A percentile compares a stretch with the other conserved stretches of the same genome.
phyloP scores from a whole-genome alignment of 2,113 vertebrate genomes.

The Raja brachyura region DNA sequence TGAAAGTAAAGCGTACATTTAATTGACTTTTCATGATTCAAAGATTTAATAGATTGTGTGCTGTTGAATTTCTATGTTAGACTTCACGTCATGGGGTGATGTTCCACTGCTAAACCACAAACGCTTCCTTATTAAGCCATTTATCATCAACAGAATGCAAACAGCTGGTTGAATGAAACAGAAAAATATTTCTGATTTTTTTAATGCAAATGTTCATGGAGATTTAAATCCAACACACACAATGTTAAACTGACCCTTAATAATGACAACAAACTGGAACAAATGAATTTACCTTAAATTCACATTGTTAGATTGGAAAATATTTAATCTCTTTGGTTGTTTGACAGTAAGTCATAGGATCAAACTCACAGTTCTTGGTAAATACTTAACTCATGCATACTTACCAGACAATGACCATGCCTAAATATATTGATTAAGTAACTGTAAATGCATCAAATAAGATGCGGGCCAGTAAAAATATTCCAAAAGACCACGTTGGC shows the following conservation, averaged over 20 bases:
- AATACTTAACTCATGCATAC: background rate
- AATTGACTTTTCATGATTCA: background rate
- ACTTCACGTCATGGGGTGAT: background rate
- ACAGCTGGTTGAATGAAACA: conserved; percentile 12
- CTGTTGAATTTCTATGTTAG: background rate
- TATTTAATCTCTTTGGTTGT: background rate
- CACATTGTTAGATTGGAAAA: background rate
- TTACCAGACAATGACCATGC: background rate
- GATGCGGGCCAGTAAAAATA: background rate
- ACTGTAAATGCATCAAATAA: background rate
- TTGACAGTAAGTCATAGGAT: background rate
- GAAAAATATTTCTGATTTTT: background rate
- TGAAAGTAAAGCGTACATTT: background rate
- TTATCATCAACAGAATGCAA: background rate
- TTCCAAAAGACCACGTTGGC: conserved; percentile 8
- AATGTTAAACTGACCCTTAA: background rate
- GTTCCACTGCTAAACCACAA: background rate
- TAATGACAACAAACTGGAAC: background rate
- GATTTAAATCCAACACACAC: background rate
- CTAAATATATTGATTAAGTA: background rate
- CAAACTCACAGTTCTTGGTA: background rate
- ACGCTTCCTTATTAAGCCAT: background rate
- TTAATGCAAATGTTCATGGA: background rate
- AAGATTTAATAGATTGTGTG: background rate
- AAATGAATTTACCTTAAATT: background rate